These are phyloP conservation scores for Cliona cf. orientalis DNA, from an alignment of 37 sponge, comb jelly and placozoan genomes.

Conservation along the genomic window DNA sequence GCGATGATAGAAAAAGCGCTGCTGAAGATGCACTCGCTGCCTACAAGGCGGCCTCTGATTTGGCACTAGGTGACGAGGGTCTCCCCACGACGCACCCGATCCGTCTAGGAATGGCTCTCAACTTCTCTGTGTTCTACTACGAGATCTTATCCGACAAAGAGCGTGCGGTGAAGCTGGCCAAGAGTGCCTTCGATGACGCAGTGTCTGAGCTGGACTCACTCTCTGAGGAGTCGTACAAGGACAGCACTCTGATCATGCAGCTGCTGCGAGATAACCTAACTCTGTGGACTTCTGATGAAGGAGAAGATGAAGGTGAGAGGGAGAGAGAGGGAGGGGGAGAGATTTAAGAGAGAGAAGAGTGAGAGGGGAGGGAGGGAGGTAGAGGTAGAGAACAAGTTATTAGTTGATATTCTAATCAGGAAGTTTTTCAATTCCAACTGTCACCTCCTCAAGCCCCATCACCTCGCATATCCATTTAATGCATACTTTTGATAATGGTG, in stretches of 20 bases:
- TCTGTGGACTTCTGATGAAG: slow-evolving; percentile 42
- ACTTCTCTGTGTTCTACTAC: slow-evolving; percentile 98
- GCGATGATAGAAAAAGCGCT: neutral
- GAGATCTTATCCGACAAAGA: slow-evolving; percentile 59
- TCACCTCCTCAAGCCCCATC: too few relatives aligned
- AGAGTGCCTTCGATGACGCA: slow-evolving; percentile 88
- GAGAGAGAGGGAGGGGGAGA: slow-evolving; percentile 76
- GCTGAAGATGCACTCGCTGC: slow-evolving; percentile 42
- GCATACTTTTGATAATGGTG: too few relatives aligned
- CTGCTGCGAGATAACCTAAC: slow-evolving; percentile 92
- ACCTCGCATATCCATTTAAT: too few relatives aligned
- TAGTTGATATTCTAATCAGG: too few relatives aligned
- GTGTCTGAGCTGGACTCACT: slow-evolving; percentile 76
- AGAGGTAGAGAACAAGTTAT: too few relatives aligned
- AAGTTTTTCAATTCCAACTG: too few relatives aligned
- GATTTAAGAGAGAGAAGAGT: too few relatives aligned
- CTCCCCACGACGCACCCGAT: slow-evolving; percentile 91
- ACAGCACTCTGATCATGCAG: slow-evolving; percentile 96
- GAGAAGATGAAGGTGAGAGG: neutral
- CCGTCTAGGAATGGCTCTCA: slow-evolving; percentile 91
- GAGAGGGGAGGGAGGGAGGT: too few relatives aligned
- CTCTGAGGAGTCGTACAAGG: slow-evolving; percentile 87
- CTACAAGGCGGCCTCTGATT: slow-evolving; percentile 73
- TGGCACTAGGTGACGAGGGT: slow-evolving; percentile 57
- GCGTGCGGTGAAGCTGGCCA: slow-evolving; percentile 13